phyloP scores from a whole-genome alignment of 2,113 vertebrate species.

The Apaloderma vittatum region DNA sequence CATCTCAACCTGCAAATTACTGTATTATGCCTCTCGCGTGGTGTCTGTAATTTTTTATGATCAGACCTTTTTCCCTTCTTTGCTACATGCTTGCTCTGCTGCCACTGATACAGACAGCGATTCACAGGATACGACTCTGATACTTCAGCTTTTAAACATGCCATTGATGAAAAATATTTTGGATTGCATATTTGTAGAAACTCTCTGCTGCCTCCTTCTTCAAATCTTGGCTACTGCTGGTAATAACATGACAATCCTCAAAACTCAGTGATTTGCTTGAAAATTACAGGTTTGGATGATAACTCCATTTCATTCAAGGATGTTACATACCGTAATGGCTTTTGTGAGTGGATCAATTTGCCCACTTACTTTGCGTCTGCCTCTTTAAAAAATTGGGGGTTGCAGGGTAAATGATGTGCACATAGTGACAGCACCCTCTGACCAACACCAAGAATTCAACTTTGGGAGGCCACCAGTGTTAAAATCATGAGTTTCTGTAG shows the following conservation, averaged over 20 bases:
- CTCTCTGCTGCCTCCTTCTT: conserved; percentile 58
- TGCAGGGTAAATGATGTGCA: not conserved
- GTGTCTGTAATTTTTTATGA: not conserved
- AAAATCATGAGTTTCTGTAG: not conserved
- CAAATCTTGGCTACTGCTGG: not conserved
- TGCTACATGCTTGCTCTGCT: not conserved
- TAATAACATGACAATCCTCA: not conserved
- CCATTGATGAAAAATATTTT: not conserved
- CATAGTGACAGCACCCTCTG: not conserved
- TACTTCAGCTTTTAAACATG: not conserved
- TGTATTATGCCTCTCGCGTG: not conserved
- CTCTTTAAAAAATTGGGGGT: not conserved
- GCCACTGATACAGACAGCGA: not conserved
- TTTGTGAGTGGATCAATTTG: not conserved
- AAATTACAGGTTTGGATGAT: conserved; percentile 38
- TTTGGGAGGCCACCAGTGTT: not conserved
- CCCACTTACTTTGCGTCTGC: not conserved
- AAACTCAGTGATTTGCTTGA: not conserved
- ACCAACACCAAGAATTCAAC: not conserved
- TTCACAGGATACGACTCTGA: not conserved
- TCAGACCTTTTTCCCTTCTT: not conserved
- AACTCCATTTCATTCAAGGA: conserved; percentile 6
- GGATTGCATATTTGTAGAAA: not conserved
- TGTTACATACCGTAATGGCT: not conserved
- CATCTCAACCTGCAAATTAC: not conserved